phyloP scores from a whole-genome alignment of 2,888 invertebrate species.

The Cordilura impudica region DNA sequence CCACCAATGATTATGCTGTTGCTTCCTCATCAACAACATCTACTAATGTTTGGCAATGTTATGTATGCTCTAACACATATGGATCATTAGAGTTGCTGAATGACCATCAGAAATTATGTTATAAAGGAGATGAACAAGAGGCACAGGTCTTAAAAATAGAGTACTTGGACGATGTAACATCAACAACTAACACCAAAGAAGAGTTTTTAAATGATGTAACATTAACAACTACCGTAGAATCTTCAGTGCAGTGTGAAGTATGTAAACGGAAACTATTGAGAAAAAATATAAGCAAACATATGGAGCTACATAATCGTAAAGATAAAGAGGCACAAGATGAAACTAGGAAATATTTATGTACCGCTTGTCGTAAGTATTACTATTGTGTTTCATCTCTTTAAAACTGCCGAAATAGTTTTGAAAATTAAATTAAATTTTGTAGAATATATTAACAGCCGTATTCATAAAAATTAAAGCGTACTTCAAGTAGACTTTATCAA shows the following conservation, averaged over 20 bases:
- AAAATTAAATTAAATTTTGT: too few relatives aligned
- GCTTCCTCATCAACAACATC: background rate
- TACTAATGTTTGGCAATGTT: slow-evolving; percentile 45
- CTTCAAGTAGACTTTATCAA: too few relatives aligned
- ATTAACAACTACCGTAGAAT: background rate
- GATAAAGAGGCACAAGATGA: slow-evolving; percentile 42
- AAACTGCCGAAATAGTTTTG: too few relatives aligned
- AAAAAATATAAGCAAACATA: slow-evolving; percentile 62
- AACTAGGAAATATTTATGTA: slow-evolving; percentile 55
- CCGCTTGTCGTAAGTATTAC: slow-evolving; percentile 65
- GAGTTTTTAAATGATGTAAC: background rate
- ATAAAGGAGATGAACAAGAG: background rate
- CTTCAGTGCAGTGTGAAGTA: slow-evolving; percentile 56
- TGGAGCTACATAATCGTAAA: slow-evolving; percentile 62
- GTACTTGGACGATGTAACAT: background rate
- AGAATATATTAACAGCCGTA: too few relatives aligned
- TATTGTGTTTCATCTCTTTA: background rate
- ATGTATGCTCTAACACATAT: slow-evolving; percentile 52
- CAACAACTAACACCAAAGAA: background rate
- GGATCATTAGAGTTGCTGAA: slow-evolving; percentile 26
- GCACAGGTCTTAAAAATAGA: slow-evolving; percentile 14
- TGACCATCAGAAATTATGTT: slow-evolving; percentile 46
- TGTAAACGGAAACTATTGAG: slow-evolving; percentile 61
- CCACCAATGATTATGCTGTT: background rate
- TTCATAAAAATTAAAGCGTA: too few relatives aligned